Base-by-base conservation (phyloP, 1,140 invertebrate species). In the Drosophila teissieri region DNA sequence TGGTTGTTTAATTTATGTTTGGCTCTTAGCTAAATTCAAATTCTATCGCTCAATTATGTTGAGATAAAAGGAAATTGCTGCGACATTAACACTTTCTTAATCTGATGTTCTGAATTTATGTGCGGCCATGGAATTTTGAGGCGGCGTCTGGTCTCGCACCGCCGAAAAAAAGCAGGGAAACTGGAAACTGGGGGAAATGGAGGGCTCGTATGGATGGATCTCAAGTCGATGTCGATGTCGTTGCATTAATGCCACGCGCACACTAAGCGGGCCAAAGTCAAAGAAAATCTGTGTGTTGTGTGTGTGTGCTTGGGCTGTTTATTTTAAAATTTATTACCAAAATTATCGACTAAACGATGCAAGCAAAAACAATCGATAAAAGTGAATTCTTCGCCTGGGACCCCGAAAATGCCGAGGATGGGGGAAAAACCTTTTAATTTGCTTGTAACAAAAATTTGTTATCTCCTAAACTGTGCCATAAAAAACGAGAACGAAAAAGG, bases 271-370 rank as follows among this genome's bases (percentile, higher is more conserved):
- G 40, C 61, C 62, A 77, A 78, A 63, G 45, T 67, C 58, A 76
- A 78, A 78, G 60, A 73, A 54, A 73, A 46, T 37, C 49, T 17
- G n/a, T 15, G 40, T 39, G 58, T 24, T 27, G 22, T 48, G 42
- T 19, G 19, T 19, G 19, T 45, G 42, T 36, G 39, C 15, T 10
- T 14, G 57, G 72, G 70, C 85, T 89, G 84, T 89, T 89, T 89
- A 89, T 84, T 89, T 88, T 89, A 84, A 91, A 91, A 91, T 91
- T 91, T 91, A 91, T 91, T 85, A 91, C 89, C 80, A 86, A 91
- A 91, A 91, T 91, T 91, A 91, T 91, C 89, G 89, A 91, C 89
- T 91, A 91, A 91, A 91, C 89, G 89, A 85, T 91, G 90, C 89
- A 91, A 90, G 89, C 89, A 90, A 91, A 90, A 91, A 90, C 89